A percentile compares a stretch with the other conserved stretches of the same genome.
These are phyloP conservation scores for Littorina saxatilis DNA, from an alignment of 1,140 invertebrate species.

Conservation along the genomic window DNA sequence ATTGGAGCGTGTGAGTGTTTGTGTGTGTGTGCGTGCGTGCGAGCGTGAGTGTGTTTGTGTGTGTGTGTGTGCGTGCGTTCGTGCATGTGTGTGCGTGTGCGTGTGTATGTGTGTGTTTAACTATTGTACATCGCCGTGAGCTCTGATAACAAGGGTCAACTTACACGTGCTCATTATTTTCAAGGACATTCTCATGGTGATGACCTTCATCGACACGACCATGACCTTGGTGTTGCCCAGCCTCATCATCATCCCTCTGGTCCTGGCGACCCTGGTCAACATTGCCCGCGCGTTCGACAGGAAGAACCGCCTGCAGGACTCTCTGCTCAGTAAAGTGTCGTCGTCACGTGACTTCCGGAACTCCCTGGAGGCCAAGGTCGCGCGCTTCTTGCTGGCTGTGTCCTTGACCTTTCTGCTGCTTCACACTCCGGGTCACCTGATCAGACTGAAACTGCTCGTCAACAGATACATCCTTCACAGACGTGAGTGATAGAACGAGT, in stretches of 20 bases:
- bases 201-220: conserved; percentile 73
- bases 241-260: conserved; percentile 37
- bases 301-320: conserved; percentile 77
- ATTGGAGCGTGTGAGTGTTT: no score
- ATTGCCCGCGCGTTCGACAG: conserved; percentile 55
- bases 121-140: no score
- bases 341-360: conserved; percentile 18
- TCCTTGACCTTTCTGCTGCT: conserved; percentile 87
- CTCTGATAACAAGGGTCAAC: no score
- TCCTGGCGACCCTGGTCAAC: conserved; percentile 29
- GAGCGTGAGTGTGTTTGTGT: no score
- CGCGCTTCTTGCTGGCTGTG: conserved; percentile 81
- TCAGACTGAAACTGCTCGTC: conserved; percentile 51
- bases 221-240: conserved; percentile 37
- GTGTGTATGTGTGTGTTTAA: no score
- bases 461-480: background rate
- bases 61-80: no score
- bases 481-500: background rate
- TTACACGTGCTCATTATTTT: no score
- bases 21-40: no score
- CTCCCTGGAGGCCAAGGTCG: conserved; percentile 29
- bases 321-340: conserved; percentile 16
- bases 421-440: conserved; percentile 83
- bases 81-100: no score
- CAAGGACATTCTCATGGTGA: conserved; percentile 74